Evolutionary conservation across 2,797 vertebrate species (phyloP), one percentile per base, ranked within the genome.

Genomic region (Takifugu ocellatus): DNA sequence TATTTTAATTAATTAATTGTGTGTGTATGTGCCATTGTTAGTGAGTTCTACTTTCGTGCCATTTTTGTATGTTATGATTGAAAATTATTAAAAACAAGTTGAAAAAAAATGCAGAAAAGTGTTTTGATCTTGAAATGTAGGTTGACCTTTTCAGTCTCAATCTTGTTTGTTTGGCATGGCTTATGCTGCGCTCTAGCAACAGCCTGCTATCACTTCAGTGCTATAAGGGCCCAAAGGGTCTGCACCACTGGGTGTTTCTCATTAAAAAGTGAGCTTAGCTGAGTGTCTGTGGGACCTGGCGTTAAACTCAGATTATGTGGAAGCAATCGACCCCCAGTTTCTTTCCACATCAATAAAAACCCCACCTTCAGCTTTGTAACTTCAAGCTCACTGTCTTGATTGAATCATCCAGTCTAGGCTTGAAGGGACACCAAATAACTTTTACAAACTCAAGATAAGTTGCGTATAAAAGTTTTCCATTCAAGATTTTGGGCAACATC

Each of bases 271-370:
- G 65, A 83, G 83, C 77, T 74, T 4, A 7, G 4, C 69, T 82
- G 75, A 75, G 73, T 31, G 64, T 70, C 68, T 86, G 84, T 81
- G 74, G 83, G 76, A 82, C 79, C 78, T 72, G 77, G 77, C 77
- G 84, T 75, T 60, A 78, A 89, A 84, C 5, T 12, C 42, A 43
- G 85, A 84, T 84, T 83, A 82, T 83, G 84, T 87, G 85, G 81
- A 71, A 82, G 71, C 77, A 77, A 67, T 71, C 73, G 16, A 78
- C 62, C 44, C 57, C 59, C 68, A 26, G 64, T 79, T 90, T 88
- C 86, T 87, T 86, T 85, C 87, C 87, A 89, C 90, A 88, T 89
- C 84, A 86, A 87, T 88, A 89, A 88, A 88, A 89, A 85, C 61
- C 83, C 74, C 57, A 77, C 82, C 68, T 77, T 83, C 65, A 85